Conservation (phyloP, 1,140 invertebrate species). For the Dinoponera quadriceps region DNA sequence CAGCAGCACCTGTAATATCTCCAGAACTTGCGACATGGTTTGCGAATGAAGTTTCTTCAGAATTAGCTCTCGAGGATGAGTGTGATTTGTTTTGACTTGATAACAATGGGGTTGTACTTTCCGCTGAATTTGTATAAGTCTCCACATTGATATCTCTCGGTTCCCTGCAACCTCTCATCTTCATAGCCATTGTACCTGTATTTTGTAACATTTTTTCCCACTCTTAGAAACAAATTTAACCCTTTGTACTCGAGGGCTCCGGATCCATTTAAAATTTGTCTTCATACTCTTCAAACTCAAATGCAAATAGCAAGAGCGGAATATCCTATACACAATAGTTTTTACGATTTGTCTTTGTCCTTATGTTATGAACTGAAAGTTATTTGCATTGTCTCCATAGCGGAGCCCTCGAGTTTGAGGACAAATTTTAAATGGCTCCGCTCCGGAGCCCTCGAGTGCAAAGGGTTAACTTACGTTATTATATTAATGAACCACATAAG, state of each 20-base stretch:
- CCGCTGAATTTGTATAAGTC: conserved; percentile 87
- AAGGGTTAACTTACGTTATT: too few relatives aligned
- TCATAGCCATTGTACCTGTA: conserved; percentile 80
- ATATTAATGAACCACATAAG: conserved; percentile 41
- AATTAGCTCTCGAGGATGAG: conserved; percentile 82
- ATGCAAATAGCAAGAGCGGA: too few relatives aligned
- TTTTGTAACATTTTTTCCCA: conserved; percentile 12
- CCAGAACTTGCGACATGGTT: conserved; percentile 81
- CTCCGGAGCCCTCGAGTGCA: too few relatives aligned
- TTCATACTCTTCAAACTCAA: too few relatives aligned
- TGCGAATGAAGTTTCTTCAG: conserved; percentile 80
- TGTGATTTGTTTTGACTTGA: conserved; percentile 77
- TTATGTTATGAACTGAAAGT: too few relatives aligned
- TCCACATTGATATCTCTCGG: conserved; percentile 88
- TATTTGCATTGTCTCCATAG: too few relatives aligned
- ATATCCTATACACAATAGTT: too few relatives aligned
- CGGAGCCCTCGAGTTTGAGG: too few relatives aligned
- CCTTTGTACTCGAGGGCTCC: too few relatives aligned
- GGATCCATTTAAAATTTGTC: too few relatives aligned
- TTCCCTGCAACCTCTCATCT: conserved; percentile 87
- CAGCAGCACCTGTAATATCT: conserved; percentile 77
- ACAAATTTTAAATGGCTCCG: too few relatives aligned
- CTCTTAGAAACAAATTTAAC: conserved; percentile 44
- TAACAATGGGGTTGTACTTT: conserved; percentile 79
- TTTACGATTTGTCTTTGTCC: too few relatives aligned